Evolutionary conservation across 2,113 vertebrate genomes (phyloP).

Genomic region (Phainopepla nitens): DNA sequence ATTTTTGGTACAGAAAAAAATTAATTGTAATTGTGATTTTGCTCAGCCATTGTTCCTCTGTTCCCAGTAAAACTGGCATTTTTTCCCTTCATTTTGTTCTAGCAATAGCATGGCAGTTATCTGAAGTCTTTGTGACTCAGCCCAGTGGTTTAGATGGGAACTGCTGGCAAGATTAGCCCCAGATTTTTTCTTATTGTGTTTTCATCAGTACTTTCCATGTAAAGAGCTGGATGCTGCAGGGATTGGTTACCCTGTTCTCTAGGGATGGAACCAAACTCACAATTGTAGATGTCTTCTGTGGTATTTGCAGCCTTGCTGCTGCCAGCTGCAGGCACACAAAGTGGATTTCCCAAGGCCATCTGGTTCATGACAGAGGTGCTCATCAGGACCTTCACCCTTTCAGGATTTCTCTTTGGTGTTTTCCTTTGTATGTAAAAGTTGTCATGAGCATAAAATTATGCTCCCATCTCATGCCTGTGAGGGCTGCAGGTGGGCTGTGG

Average conservation of each 20-base stretch:
- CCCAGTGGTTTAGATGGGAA: background rate
- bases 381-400: background rate
- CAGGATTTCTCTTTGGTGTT: background rate
- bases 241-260: background rate
- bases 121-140: background rate
- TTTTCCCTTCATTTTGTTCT: background rate
- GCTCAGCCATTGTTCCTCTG: background rate
- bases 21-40: background rate
- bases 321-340: background rate
- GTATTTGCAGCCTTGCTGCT: background rate
- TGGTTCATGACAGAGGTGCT: background rate
- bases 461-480: background rate
- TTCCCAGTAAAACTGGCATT: background rate
- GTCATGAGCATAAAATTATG: background rate
- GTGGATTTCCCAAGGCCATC: background rate
- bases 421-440: background rate
- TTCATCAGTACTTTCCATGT: background rate
- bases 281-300: background rate
- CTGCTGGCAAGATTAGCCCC: background rate
- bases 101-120: background rate
- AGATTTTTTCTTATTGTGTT: background rate
- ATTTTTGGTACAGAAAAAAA: background rate
- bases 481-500: slow-evolving; percentile 39
- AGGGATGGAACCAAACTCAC: background rate
- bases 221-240: background rate